These are phyloP conservation scores for Peromyscus leucopus DNA, from an alignment of 2,113 vertebrate genomes.

Conservation along the genomic window DNA sequence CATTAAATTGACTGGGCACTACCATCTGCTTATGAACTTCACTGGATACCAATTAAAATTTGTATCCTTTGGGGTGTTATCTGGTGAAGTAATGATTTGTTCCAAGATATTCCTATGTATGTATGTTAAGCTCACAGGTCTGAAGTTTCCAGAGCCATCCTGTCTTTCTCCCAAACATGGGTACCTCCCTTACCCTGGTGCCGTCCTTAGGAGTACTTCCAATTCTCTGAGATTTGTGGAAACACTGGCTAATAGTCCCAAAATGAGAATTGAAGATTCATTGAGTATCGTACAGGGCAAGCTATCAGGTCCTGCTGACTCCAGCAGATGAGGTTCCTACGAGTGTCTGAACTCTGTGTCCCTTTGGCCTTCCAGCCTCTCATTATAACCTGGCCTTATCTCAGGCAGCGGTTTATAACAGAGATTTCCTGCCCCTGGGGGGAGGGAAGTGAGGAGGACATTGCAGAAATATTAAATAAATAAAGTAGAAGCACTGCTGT, in stretches of 20 bases:
- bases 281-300: slow-evolving; percentile 75
- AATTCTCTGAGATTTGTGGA: slow-evolving; percentile 66
- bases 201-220: slow-evolving; percentile 56
- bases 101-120: slow-evolving; percentile 68
- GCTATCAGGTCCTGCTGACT: slow-evolving; percentile 79
- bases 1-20: slow-evolving; percentile 64
- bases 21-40: slow-evolving; percentile 70
- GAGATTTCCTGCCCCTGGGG: slow-evolving; percentile 35
- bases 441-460: slow-evolving; percentile 5
- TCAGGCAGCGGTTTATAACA: slow-evolving; percentile 69
- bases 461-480: slow-evolving; percentile 68
- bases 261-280: slow-evolving; percentile 76
- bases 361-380: slow-evolving; percentile 64
- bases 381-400: slow-evolving; percentile 64
- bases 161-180: slow-evolving; percentile 61
- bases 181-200: slow-evolving; percentile 66
- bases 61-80: slow-evolving; percentile 56
- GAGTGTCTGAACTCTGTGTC: slow-evolving; percentile 71
- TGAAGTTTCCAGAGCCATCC: slow-evolving; percentile 61
- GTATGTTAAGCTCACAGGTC: slow-evolving; percentile 55
- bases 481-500: slow-evolving; percentile 45
- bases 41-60: slow-evolving; percentile 68
- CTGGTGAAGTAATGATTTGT: slow-evolving; percentile 75
- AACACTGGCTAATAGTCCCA: slow-evolving; percentile 68
- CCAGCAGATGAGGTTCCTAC: slow-evolving; percentile 74